Evolutionary conservation across 2,888 invertebrate species (phyloP).

Genomic region (Dascillus cervinus): DNA sequence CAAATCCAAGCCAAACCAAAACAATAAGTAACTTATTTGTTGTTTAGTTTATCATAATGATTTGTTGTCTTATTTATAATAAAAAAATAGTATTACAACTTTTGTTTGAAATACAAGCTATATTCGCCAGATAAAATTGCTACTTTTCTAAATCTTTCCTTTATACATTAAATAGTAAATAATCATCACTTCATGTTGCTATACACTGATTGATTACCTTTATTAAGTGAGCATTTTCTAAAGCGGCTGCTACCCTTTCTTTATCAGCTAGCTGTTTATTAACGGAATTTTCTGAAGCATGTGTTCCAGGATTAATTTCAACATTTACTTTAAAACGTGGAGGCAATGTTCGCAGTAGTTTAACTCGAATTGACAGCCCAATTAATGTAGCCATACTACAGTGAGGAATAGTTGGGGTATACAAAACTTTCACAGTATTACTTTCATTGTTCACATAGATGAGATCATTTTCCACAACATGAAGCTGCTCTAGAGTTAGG

Average conservation of each 20-base stretch:
- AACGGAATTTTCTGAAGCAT: constrained; percentile 84
- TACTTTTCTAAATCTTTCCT: no score
- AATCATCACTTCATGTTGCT: no score
- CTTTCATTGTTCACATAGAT: constrained; percentile 68
- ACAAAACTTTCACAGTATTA: constrained; percentile 67
- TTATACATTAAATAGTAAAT: no score
- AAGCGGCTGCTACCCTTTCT: constrained; percentile 93
- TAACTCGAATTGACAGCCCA: constrained; percentile 87
- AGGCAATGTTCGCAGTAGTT: constrained; percentile 78
- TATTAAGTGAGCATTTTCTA: constrained; percentile 87
- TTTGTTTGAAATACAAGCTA: no score
- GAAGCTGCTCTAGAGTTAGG: constrained; percentile 85
- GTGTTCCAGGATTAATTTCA: constrained; percentile 84
- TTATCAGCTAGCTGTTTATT: constrained; percentile 98
- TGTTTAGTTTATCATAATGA: no score
- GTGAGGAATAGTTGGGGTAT: constrained; percentile 97
- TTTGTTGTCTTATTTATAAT: no score
- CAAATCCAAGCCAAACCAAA: no score
- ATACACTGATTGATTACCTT: constrained; percentile 94
- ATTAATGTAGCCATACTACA: constrained; percentile 97
- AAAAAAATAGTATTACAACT: no score
- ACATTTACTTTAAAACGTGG: constrained; percentile 81
- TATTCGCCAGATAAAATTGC: no score
- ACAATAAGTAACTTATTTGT: no score
- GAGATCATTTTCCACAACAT: constrained; percentile 81